Evolutionary conservation across 2,888 invertebrate species (phyloP).

Genomic region (Lasioglossum oenotherae): DNA sequence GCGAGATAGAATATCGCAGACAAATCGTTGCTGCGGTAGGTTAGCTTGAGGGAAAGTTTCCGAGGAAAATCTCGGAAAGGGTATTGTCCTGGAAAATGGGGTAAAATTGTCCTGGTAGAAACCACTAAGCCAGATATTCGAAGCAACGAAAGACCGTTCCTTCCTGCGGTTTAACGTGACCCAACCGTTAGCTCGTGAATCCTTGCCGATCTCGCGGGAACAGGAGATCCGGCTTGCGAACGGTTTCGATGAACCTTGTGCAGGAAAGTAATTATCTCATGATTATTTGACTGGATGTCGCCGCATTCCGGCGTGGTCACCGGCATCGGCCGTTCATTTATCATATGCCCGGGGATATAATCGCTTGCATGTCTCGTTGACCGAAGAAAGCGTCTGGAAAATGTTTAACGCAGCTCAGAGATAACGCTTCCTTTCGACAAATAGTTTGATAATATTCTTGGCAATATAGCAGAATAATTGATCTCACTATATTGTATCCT

Average conservation of each 20-base stretch:
- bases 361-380: background rate
- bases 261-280: constrained; percentile 66
- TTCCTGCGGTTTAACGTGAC: constrained; percentile 77
- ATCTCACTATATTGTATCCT: background rate
- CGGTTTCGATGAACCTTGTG: constrained; percentile 49
- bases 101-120: constrained; percentile 36
- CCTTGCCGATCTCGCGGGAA: constrained; percentile 62
- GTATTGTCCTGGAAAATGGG: background rate
- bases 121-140: constrained; percentile 73
- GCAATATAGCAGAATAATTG: background rate
- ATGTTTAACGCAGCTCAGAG: background rate
- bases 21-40: background rate
- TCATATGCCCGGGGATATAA: background rate
- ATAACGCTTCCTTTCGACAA: background rate
- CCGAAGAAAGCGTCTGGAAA: background rate
- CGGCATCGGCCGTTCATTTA: constrained; percentile 43
- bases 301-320: constrained; percentile 38
- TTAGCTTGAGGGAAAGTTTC: background rate
- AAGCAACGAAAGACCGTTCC: constrained; percentile 66
- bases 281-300: constrained; percentile 59
- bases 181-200: constrained; percentile 64
- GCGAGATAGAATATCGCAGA: background rate
- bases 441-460: background rate
- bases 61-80: background rate
- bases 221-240: constrained; percentile 62